These are phyloP conservation scores for Pachycephala philippinensis DNA, from an alignment of 2,113 vertebrate species.

Conservation along the genomic window DNA sequence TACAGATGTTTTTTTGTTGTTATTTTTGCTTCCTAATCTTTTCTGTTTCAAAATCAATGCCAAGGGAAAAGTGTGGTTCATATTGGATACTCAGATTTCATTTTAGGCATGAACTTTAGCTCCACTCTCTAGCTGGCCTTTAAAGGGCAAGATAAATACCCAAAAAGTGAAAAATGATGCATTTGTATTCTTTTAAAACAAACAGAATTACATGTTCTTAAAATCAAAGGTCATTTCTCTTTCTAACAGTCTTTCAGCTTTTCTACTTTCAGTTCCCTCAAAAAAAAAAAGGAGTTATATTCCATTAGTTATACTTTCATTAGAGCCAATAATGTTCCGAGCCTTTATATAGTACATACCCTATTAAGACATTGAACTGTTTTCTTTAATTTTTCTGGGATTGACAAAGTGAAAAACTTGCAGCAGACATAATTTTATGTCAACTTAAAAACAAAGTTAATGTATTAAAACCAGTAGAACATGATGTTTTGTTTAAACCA, in stretches of 20 bases:
- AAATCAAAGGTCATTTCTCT: constrained; percentile 28
- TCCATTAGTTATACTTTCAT: background rate
- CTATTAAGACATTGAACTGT: background rate
- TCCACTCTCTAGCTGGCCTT: constrained; percentile 31
- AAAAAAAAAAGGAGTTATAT: background rate
- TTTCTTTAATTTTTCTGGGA: background rate
- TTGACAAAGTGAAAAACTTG: background rate
- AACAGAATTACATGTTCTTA: background rate
- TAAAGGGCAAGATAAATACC: constrained; percentile 53
- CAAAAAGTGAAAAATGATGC: constrained; percentile 36
- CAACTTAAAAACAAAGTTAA: background rate
- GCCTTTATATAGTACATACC: background rate
- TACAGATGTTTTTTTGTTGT: background rate
- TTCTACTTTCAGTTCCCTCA: background rate
- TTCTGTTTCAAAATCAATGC: background rate
- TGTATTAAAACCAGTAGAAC: background rate
- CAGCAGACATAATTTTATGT: background rate
- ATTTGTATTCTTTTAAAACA: constrained; percentile 40
- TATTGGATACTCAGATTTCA: background rate
- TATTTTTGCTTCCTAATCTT: background rate
- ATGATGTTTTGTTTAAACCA: background rate
- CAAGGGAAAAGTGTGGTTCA: background rate
- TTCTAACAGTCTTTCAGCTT: background rate
- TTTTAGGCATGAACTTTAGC: constrained; percentile 37
- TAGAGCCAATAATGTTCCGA: background rate